Conservation (phyloP, 2,113 vertebrate genomes). For the Lichenostomus cassidix region DNA sequence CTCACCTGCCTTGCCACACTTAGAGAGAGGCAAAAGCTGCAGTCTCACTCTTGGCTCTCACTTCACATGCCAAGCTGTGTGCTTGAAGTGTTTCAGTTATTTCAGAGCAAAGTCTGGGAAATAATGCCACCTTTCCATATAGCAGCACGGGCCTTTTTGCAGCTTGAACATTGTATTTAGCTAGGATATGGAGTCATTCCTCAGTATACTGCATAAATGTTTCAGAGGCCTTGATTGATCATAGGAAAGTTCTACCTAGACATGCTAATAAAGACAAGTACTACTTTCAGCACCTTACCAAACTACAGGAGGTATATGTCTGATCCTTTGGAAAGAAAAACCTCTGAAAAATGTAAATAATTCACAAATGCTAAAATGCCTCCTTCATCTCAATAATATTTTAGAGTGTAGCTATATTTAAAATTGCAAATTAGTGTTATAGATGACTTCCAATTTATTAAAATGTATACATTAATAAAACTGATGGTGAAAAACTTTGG, state of each 20-base stretch:
- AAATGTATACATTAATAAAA: constrained; percentile 1
- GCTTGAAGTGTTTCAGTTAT: not conserved
- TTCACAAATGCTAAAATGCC: not conserved
- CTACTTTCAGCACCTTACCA: not conserved
- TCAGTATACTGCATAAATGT: not conserved
- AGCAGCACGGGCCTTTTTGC: not conserved
- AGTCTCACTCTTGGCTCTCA: not conserved
- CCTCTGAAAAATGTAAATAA: constrained; percentile 16
- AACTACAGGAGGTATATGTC: not conserved
- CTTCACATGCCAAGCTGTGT: not conserved
- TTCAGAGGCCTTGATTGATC: not conserved
- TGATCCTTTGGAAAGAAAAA: not conserved
- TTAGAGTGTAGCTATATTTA: not conserved
- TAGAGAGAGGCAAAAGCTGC: not conserved
- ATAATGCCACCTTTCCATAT: not conserved
- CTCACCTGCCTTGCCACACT: not conserved
- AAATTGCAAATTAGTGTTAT: constrained; percentile 12
- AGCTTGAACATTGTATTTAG: not conserved
- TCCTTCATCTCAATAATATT: not conserved
- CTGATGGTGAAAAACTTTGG: not conserved
- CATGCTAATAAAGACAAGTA: not conserved
- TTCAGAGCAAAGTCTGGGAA: not conserved
- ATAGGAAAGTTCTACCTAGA: not conserved
- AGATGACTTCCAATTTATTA: constrained; percentile 12
- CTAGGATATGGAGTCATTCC: not conserved